Conservation (phyloP, 2,113 vertebrate genomes). For the Brachyhypopomus occidentalis region DNA sequence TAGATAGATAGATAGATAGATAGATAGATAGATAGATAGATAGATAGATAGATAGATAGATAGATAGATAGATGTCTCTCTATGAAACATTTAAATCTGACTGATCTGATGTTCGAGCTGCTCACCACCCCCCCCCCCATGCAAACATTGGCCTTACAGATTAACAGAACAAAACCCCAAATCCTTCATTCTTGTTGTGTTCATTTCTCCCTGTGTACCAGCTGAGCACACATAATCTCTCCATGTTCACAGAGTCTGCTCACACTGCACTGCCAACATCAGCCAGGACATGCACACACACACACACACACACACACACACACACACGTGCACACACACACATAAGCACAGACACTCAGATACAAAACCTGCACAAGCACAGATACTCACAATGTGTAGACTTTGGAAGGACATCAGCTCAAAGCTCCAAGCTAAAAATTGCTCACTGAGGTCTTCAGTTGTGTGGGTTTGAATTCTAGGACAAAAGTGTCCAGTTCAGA, state of each 20-base stretch:
- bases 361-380: conserved; percentile 32
- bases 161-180: conserved; percentile 46
- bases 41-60: conserved; percentile 10
- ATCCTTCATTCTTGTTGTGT: conserved; percentile 41
- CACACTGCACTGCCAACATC: conserved; percentile 67
- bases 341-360: conserved; percentile 30
- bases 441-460: not conserved
- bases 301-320: conserved; percentile 24
- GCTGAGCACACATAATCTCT: conserved; percentile 68
- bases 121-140: conserved; percentile 15
- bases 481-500: not conserved
- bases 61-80: not conserved
- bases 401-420: conserved; percentile 1
- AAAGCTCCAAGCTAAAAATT: conserved; percentile 1
- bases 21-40: conserved; percentile 15
- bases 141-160: conserved; percentile 27
- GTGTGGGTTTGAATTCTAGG: not conserved
- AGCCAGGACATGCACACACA: conserved; percentile 51
- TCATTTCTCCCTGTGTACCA: conserved; percentile 51
- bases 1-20: not conserved
- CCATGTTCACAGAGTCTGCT: conserved; percentile 62
- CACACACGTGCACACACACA: conserved; percentile 30
- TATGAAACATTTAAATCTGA: too few species aligned
- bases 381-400: not conserved
- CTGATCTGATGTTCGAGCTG: not conserved